Percentiles rank a stretch among this genome's conserved stretches.
Conservation (phyloP, 2,888 invertebrate species). For the Nomada hirtipes region DNA sequence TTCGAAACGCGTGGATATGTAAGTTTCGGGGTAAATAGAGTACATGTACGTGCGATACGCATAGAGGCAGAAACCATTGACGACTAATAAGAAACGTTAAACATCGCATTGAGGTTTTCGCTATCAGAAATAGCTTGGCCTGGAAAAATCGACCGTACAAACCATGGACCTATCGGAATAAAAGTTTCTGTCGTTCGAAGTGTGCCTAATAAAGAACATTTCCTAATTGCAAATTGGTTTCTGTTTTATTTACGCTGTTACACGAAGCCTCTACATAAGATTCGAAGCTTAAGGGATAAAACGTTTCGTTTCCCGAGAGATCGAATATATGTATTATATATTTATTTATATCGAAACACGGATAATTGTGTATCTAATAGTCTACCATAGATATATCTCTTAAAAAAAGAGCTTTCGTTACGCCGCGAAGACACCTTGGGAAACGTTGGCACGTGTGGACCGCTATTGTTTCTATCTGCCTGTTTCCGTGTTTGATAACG, state of each 20-base stretch:
- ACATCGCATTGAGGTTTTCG: too few species aligned
- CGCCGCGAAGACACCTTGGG: background rate
- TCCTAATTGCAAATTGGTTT: too few species aligned
- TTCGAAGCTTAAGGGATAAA: background rate
- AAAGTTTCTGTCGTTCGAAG: too few species aligned
- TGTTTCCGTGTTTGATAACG: background rate
- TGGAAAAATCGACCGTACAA: too few species aligned
- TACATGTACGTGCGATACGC: background rate
- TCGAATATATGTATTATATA: background rate
- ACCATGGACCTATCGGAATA: too few species aligned
- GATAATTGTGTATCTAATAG: constrained; percentile 3
- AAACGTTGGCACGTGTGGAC: constrained; percentile 60
- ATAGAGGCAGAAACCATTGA: background rate
- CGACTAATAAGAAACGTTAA: background rate
- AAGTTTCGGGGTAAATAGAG: constrained; percentile 11
- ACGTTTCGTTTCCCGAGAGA: constrained; percentile 5
- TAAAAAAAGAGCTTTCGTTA: constrained; percentile 7
- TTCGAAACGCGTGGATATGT: constrained; percentile 56
- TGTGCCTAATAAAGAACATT: too few species aligned
- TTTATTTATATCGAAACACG: constrained; percentile 1
- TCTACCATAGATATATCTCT: constrained; percentile 14
- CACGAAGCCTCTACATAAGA: background rate
- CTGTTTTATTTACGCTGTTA: too few species aligned
- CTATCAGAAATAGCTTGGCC: too few species aligned
- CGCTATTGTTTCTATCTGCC: background rate